phyloP scores from a whole-genome alignment of 2,113 vertebrate genomes.

The Lates calcarifer region DNA sequence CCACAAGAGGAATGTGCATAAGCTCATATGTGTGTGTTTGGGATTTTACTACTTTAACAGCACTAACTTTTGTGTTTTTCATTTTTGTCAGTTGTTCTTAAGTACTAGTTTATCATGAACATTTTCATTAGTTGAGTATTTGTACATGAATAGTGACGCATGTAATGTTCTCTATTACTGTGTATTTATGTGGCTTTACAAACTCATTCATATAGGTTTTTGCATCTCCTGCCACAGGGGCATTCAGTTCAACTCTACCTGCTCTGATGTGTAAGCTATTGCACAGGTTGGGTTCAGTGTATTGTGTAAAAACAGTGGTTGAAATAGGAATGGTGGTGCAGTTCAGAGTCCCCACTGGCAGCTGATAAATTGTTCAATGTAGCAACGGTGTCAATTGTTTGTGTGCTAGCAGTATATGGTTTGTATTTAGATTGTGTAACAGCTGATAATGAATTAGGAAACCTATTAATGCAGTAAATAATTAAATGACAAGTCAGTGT shows the following conservation, averaged over 20 bases:
- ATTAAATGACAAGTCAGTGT: neutral
- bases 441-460: neutral
- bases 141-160: neutral
- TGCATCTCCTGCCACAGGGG: slow-evolving; percentile 52
- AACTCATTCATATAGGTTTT: slow-evolving; percentile 47
- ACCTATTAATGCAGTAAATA: neutral
- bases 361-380: neutral
- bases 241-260: slow-evolving; percentile 17
- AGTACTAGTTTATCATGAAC: neutral
- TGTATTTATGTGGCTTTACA: neutral
- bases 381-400: neutral
- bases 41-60: neutral
- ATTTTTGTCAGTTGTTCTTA: neutral
- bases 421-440: slow-evolving; percentile 22
- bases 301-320: slow-evolving; percentile 1
- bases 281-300: neutral
- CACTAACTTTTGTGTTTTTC: neutral
- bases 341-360: neutral
- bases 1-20: neutral
- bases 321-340: neutral
- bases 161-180: neutral
- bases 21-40: neutral
- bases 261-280: slow-evolving; percentile 57
- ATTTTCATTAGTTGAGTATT: neutral
- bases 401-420: slow-evolving; percentile 8